These are phyloP conservation scores for Daptonema setosum DNA, from an alignment of 2,888 invertebrate species.

Conservation along the genomic window DNA sequence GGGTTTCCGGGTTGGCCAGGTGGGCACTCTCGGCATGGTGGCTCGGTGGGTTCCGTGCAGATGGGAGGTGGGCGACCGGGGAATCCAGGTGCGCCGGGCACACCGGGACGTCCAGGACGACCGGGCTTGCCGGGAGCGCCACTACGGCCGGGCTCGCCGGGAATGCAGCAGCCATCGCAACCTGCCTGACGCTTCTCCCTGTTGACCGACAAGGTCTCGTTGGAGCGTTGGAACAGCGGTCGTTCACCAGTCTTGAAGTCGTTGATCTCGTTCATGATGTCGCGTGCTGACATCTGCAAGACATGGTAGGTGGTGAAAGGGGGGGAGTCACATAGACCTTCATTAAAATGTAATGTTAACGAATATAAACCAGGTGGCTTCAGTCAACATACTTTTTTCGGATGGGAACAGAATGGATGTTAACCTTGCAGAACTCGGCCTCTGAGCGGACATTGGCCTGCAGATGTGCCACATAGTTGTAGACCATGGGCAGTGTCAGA, in stretches of 20 bases:
- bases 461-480: conserved; percentile 25
- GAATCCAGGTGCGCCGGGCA: conserved; percentile 14
- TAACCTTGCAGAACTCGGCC: conserved; percentile 26
- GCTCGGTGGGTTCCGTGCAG: not conserved
- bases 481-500: conserved; percentile 25
- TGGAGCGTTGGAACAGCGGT: not conserved
- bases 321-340: no score
- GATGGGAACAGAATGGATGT: no score
- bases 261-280: conserved; percentile 25
- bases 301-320: no score
- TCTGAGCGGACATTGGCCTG: conserved; percentile 23
- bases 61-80: conserved; percentile 21
- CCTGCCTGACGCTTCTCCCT: conserved; percentile 1
- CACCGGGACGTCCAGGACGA: conserved; percentile 5
- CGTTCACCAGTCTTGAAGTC: conserved; percentile 11
- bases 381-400: no score
- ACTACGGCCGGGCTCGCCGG: conserved; percentile 19
- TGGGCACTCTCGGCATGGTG: conserved; percentile 1
- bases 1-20: conserved; percentile 14
- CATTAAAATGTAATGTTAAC: no score
- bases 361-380: no score
- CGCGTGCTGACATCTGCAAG: conserved; percentile 22
- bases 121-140: conserved; percentile 21
- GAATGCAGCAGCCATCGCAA: conserved; percentile 17
- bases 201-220: not conserved